These are phyloP conservation scores for Hirtodrosophila histrioides DNA, from an alignment of 2,888 invertebrate genomes.

Conservation along the genomic window DNA sequence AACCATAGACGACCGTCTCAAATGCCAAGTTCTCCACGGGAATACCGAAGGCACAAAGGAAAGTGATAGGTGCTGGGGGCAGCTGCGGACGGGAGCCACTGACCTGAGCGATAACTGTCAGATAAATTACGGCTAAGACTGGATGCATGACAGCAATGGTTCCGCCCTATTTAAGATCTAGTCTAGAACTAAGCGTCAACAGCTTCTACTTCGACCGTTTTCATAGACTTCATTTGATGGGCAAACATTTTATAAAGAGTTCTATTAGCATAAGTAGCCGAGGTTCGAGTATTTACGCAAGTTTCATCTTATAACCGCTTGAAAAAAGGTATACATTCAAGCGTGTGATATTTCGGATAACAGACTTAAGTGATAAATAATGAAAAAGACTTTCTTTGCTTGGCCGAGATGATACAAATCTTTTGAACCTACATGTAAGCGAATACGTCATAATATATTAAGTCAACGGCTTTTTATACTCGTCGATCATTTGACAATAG, in stretches of 20 bases:
- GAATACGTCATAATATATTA: too few species aligned
- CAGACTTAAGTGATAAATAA: neutral
- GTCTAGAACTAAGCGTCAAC: conserved; percentile 14
- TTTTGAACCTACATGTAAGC: too few species aligned
- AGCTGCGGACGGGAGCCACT: conserved; percentile 42
- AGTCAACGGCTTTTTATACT: too few species aligned
- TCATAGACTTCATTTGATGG: neutral
- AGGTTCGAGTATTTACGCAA: conserved; percentile 15
- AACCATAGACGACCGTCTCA: conserved; percentile 78
- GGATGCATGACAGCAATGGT: neutral
- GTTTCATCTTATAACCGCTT: too few species aligned
- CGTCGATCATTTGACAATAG: too few species aligned
- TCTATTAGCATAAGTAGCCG: conserved; percentile 12
- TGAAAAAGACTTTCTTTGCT: neutral
- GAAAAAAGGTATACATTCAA: neutral
- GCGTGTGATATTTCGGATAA: neutral
- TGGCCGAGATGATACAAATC: too few species aligned
- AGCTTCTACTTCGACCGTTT: neutral
- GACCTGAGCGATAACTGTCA: conserved; percentile 1
- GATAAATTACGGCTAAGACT: neutral
- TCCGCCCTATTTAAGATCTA: conserved; percentile 8
- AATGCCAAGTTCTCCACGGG: conserved; percentile 73
- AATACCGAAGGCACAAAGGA: conserved; percentile 81
- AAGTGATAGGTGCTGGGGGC: conserved; percentile 69
- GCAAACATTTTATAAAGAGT: conserved; percentile 1